Evolutionary conservation across 2,797 vertebrate species (phyloP).

Genomic region (Tenualosa ilisha): DNA sequence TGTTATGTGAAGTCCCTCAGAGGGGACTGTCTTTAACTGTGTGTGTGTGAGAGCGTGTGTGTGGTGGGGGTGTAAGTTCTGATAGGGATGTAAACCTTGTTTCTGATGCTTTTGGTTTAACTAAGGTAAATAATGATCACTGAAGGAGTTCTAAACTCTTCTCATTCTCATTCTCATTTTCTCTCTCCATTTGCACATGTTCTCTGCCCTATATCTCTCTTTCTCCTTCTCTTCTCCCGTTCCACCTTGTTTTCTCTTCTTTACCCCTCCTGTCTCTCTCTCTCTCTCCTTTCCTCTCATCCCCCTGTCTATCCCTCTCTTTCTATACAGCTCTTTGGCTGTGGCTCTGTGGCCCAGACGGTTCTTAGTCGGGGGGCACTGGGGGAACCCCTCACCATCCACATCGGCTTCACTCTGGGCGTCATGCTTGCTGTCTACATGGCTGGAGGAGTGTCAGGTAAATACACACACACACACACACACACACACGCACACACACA

Average conservation of each 20-base stretch:
- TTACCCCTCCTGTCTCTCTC: neutral
- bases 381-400: slow-evolving; percentile 79
- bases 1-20: too few relatives aligned
- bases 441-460: slow-evolving; percentile 91
- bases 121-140: neutral
- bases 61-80: too few relatives aligned
- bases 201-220: neutral
- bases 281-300: neutral
- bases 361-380: slow-evolving; percentile 82
- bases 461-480: slow-evolving; percentile 33
- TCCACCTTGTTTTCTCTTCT: neutral
- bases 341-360: slow-evolving; percentile 86
- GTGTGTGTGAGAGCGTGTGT: too few relatives aligned
- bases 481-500: neutral
- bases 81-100: too few relatives aligned
- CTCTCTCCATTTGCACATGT: neutral
- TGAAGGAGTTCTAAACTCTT: neutral
- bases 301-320: neutral
- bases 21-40: too few relatives aligned
- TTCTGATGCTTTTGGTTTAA: too few relatives aligned
- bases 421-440: slow-evolving; percentile 88
- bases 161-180: neutral
- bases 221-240: neutral
- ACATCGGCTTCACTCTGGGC: slow-evolving; percentile 86
- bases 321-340: slow-evolving; percentile 85